Evolutionary conservation across 1,140 invertebrate species (phyloP).

Genomic region (Camponotus vicinus): DNA sequence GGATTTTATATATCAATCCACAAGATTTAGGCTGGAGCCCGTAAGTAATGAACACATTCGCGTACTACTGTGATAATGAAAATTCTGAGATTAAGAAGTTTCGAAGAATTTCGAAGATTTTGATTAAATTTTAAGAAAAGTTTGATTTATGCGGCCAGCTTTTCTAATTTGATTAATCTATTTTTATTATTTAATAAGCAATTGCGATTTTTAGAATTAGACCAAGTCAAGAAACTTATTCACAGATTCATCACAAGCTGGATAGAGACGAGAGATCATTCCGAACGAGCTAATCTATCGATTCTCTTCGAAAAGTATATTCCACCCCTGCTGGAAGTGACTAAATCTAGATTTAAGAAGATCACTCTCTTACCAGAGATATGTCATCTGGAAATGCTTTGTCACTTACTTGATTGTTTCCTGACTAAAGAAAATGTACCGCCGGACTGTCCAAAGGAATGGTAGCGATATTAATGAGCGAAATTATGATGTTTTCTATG

Average conservation of each 20-base stretch:
- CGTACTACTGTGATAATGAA: background rate
- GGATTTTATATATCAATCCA: constrained; percentile 96
- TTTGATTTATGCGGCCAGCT: background rate
- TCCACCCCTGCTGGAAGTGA: constrained; percentile 93
- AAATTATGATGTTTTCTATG: background rate
- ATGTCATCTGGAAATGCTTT: constrained; percentile 96
- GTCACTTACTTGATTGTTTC: constrained; percentile 95
- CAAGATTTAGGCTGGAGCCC: constrained; percentile 99
- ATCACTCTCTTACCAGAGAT: constrained; percentile 97
- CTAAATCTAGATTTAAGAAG: constrained; percentile 94
- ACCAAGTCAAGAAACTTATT: constrained; percentile 10
- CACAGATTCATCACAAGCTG: constrained; percentile 94
- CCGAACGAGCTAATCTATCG: constrained; percentile 93
- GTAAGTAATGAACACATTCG: constrained; percentile 87
- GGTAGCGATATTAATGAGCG: constrained; percentile 81
- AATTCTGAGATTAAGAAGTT: background rate
- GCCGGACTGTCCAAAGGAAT: constrained; percentile 95
- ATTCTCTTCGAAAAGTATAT: constrained; percentile 98
- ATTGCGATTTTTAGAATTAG: background rate
- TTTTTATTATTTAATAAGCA: background rate
- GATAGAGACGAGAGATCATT: constrained; percentile 93
- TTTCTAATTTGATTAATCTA: background rate
- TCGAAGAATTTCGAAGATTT: too few relatives aligned
- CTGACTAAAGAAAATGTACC: constrained; percentile 93
- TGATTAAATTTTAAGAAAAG: background rate